These are phyloP conservation scores for Corythornis vintsioides DNA, from an alignment of 2,113 vertebrate genomes.

Conservation along the genomic window DNA sequence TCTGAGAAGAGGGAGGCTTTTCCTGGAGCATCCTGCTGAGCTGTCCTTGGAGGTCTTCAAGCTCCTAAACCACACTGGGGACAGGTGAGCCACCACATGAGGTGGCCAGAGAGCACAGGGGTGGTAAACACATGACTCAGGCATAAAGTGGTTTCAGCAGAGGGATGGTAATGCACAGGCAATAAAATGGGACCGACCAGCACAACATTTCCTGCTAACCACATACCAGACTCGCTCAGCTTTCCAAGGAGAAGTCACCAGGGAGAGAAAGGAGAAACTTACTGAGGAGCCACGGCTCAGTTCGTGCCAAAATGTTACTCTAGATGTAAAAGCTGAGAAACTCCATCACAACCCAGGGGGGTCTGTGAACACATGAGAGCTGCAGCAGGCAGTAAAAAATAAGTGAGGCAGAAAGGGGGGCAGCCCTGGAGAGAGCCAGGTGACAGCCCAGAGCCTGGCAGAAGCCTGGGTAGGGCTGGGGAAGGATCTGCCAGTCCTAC, in stretches of 20 bases:
- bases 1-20: background rate
- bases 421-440: background rate
- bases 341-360: background rate
- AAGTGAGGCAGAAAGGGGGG: accelerated
- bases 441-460: background rate
- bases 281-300: background rate
- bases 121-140: background rate
- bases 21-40: background rate
- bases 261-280: background rate
- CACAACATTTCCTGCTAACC: background rate
- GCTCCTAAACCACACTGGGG: background rate
- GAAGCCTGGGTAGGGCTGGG: background rate
- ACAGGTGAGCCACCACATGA: background rate
- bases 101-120: background rate
- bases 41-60: background rate
- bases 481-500: background rate
- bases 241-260: background rate
- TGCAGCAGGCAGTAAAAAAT: background rate
- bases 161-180: background rate
- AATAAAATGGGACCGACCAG: constrained; percentile 4
- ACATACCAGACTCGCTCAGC: background rate
- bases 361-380: background rate
- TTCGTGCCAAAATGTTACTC: background rate
- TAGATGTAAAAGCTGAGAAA: background rate
- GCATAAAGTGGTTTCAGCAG: background rate